Evolutionary conservation across 2,888 invertebrate species (phyloP), one percentile per base, ranked within the genome.

Genomic region (Peribatodes rhomboidaria): DNA sequence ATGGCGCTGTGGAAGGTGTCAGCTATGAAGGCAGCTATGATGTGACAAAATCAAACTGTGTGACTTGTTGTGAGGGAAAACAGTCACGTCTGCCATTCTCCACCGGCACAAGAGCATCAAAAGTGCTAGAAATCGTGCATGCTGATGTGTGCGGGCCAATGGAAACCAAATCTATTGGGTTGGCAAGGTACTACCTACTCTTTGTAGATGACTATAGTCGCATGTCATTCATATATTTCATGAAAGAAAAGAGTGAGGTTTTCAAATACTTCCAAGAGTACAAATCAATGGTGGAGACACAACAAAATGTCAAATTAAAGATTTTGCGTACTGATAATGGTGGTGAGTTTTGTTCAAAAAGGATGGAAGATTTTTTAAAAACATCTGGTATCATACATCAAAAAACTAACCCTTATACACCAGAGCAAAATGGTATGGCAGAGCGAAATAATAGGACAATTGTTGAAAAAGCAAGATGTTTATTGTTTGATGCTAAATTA

Each of bases 161-260:
- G 60, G 52, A 60, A n/a, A 46, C 31, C 7, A 18, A 16, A 16
- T 60, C 53, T 0, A 46, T 60, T 22, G 60, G 53, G 14, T 61
- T 63, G 0, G 56, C 70, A 3, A 69, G 56, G 47, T 76, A 75
- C 35, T 74, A 68, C 41, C 2, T 74, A 1, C n/a, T 74, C 6
- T 73, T 74, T 44, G 49, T 73, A 0, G 73, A 76, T 41, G 72
- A 73, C 39, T 52, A 64, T 20, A 71, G 65, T 37, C 52, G 72
- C 0, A 74, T 71, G 69, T 46, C 65, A 0, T 66, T 46, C 49
- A 18, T 71, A 31, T 70, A 70, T 44, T 70, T 67, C 22, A 1
- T 61, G 11, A 54, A 54, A 42, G 0, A 16, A 1, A 54, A 54
- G 49, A 71, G 44, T 67, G 61, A 73, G 42, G 65, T 62, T 8